phyloP scores from a whole-genome alignment of 2,797 vertebrate species.

The Lindbergichthys nudifrons region DNA sequence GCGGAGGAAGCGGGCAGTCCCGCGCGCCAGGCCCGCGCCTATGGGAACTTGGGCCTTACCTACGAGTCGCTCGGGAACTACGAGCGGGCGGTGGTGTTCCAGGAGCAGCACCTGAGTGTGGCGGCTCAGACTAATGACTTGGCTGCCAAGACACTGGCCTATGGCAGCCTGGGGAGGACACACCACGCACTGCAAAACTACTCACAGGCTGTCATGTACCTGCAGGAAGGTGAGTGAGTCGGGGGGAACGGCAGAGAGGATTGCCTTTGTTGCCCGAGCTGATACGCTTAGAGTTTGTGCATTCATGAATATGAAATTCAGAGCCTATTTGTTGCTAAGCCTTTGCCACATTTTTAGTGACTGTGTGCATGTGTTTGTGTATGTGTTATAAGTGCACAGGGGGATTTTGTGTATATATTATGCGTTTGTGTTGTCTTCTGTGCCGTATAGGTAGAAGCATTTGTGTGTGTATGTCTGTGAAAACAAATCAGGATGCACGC shows the following conservation, averaged over 20 bases:
- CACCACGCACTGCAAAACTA: conserved; percentile 98
- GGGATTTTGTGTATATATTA: conserved; percentile 62
- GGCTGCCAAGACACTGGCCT: conserved; percentile 95
- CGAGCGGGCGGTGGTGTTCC: conserved; percentile 95
- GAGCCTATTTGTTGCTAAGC: conserved; percentile 78
- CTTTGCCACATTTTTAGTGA: conserved; percentile 74
- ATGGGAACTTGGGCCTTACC: conserved; percentile 96
- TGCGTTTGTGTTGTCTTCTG: conserved; percentile 62
- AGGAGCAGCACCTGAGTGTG: conserved; percentile 97
- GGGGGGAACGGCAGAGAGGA: conserved; percentile 53
- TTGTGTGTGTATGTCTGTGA: conserved; percentile 62
- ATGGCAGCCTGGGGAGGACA: conserved; percentile 96
- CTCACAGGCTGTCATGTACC: conserved; percentile 98
- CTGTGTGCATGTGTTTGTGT: conserved; percentile 36
- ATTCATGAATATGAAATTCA: conserved; percentile 81
- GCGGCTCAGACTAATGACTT: conserved; percentile 97
- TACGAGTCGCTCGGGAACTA: conserved; percentile 97
- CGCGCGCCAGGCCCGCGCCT: conserved; percentile 91
- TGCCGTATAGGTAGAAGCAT: conserved; percentile 64
- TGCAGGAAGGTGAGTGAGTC: conserved; percentile 85
- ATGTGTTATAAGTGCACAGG: conserved; percentile 64
- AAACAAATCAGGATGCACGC: conserved; percentile 65
- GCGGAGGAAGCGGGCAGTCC: conserved; percentile 90
- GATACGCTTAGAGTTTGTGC: conserved; percentile 79
- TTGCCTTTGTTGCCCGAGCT: conserved; percentile 75